Evolutionary conservation across 2,797 vertebrate genomes (phyloP).

Genomic region (Crotalus adamanteus): DNA sequence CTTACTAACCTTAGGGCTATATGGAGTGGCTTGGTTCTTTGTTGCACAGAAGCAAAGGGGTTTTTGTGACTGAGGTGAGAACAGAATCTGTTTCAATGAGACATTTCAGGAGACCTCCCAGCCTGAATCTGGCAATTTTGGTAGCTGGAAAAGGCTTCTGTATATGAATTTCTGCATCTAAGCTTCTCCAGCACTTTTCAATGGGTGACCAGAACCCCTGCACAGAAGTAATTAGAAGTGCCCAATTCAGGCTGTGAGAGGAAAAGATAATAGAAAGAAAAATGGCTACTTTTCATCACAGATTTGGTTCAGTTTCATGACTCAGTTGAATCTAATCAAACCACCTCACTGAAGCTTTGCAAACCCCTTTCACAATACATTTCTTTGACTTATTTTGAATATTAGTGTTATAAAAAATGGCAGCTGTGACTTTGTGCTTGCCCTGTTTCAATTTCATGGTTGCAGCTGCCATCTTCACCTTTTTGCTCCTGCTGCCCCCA

Average conservation of each 20-base stretch:
- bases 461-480: not conserved
- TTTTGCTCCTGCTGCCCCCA: not conserved
- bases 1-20: not conserved
- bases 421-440: not conserved
- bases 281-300: not conserved
- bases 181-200: not conserved
- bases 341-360: not conserved
- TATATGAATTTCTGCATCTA: not conserved
- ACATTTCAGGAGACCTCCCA: not conserved
- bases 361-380: not conserved
- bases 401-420: not conserved
- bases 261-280: not conserved
- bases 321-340: not conserved
- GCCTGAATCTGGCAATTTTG: not conserved
- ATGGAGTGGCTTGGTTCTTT: not conserved
- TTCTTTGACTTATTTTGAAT: not conserved
- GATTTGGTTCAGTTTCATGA: not conserved
- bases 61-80: not conserved
- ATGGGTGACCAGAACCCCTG: not conserved
- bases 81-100: not conserved
- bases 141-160: not conserved
- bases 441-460: not conserved
- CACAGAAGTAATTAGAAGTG: not conserved
- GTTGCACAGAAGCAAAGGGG: not conserved
- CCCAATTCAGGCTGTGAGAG: not conserved